These are phyloP conservation scores for Empis livida DNA, from an alignment of 2,888 invertebrate genomes.

Conservation along the genomic window DNA sequence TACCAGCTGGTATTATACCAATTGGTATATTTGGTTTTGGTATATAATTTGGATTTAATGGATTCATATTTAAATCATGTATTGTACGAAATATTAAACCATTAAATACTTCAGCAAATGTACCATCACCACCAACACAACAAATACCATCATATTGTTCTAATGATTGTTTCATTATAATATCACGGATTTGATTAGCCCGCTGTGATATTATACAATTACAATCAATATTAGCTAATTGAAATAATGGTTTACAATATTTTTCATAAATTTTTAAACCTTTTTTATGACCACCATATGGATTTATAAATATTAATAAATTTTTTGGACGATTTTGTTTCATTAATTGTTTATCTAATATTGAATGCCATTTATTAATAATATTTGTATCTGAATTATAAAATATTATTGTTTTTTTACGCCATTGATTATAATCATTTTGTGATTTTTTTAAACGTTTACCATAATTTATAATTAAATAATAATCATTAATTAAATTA, in stretches of 20 bases:
- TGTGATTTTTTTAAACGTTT: slow-evolving; percentile 32
- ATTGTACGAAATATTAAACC: slow-evolving; percentile 50
- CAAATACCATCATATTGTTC: slow-evolving; percentile 55
- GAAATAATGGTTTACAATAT: slow-evolving; percentile 52
- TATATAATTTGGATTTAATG: slow-evolving; percentile 24
- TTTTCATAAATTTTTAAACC: slow-evolving; percentile 61
- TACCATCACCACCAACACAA: slow-evolving; percentile 79
- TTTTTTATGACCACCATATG: slow-evolving; percentile 65
- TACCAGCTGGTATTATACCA: slow-evolving; percentile 53
- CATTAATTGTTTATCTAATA: slow-evolving; percentile 36
- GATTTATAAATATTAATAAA: slow-evolving; percentile 69
- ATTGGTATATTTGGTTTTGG: slow-evolving; percentile 37
- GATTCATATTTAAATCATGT: slow-evolving; percentile 25
- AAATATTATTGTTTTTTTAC: slow-evolving; percentile 42
- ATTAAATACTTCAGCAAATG: slow-evolving; percentile 68
- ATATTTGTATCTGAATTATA: slow-evolving; percentile 46
- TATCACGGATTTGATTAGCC: slow-evolving; percentile 64
- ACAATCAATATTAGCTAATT: slow-evolving; percentile 50
- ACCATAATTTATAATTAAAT: slow-evolving; percentile 47
- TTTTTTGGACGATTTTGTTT: slow-evolving; percentile 46
- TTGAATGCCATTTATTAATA: slow-evolving; percentile 49
- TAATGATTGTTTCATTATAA: slow-evolving; percentile 41
- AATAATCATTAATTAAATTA: slow-evolving; percentile 35
- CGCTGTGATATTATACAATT: slow-evolving; percentile 57
- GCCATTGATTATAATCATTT: slow-evolving; percentile 43